Conservation (phyloP, 2,888 invertebrate species). For the Agonopterix heracliana region DNA sequence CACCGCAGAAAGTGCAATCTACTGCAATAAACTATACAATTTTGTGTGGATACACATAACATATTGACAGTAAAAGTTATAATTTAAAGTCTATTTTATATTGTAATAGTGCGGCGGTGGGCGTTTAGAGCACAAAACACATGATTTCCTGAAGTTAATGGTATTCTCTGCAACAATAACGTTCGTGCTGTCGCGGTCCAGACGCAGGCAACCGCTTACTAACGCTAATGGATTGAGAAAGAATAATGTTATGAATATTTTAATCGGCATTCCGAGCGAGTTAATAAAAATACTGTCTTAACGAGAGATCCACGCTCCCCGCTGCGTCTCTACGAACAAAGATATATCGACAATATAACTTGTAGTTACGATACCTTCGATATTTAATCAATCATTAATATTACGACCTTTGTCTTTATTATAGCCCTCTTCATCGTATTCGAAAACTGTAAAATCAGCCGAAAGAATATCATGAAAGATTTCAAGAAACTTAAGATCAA, state of each 20-base stretch:
- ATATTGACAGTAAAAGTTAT: conserved; percentile 1
- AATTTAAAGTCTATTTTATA: conserved; percentile 1
- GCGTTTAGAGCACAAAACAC: conserved; percentile 3
- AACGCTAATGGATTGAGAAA: conserved; percentile 52
- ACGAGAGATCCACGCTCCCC: conserved; percentile 55
- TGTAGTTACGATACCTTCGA: conserved; percentile 38
- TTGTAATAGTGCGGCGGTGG: conserved; percentile 2
- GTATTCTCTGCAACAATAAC: conserved; percentile 9
- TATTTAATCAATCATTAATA: conserved; percentile 32
- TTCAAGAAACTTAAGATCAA: conserved; percentile 21
- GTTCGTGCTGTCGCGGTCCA: conserved; percentile 5
- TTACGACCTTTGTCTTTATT: conserved; percentile 25
- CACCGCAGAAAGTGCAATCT: conserved; percentile 9
- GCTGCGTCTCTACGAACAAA: conserved; percentile 67
- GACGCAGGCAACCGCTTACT: conserved; percentile 16
- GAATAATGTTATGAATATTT: conserved; percentile 63
- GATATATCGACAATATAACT: conserved; percentile 54
- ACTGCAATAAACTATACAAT: conserved; percentile 1
- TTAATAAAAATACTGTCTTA: conserved; percentile 69
- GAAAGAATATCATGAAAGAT: not conserved
- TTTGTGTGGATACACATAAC: not conserved
- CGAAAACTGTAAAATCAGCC: not conserved
- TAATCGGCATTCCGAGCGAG: conserved; percentile 63
- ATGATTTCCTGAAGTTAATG: conserved; percentile 11
- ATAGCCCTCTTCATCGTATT: conserved; percentile 3